A percentile compares a stretch with the other conserved stretches of the same genome.
Conservation (phyloP, 2,113 vertebrate genomes). For the Hemicordylus capensis region DNA sequence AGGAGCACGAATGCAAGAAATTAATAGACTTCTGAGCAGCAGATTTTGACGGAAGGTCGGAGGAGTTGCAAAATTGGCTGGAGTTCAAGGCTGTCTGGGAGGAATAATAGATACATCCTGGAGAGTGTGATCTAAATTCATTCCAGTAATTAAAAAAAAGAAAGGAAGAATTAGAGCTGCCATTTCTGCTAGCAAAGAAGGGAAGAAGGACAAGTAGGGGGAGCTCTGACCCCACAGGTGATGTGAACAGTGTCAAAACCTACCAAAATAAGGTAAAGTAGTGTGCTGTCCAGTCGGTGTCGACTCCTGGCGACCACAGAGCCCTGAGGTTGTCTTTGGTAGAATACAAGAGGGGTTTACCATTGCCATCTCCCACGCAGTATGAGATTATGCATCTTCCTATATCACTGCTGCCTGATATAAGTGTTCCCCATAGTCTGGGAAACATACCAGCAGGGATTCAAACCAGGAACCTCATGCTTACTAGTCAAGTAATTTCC, state of each 20-base stretch:
- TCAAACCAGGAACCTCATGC: too few species aligned
- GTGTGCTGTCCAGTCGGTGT: too few species aligned
- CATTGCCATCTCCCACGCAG: too few species aligned
- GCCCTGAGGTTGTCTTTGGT: too few species aligned
- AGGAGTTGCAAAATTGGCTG: constrained; percentile 14
- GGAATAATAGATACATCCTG: not conserved
- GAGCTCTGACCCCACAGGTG: not conserved
- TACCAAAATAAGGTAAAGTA: not conserved
- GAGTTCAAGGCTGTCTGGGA: not conserved
- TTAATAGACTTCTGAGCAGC: constrained; percentile 12
- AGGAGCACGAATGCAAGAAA: constrained; percentile 25
- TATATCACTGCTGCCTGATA: too few species aligned
- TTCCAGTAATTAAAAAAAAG: not conserved
- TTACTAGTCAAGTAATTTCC: too few species aligned
- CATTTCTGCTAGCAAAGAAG: not conserved
- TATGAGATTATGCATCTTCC: too few species aligned
- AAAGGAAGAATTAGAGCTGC: not conserved
- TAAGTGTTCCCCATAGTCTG: too few species aligned
- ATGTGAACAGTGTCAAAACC: not conserved
- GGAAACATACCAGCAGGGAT: too few species aligned
- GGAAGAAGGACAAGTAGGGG: not conserved
- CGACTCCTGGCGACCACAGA: too few species aligned
- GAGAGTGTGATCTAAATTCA: constrained; percentile 4
- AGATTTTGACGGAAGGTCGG: not conserved
- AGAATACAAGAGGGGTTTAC: too few species aligned